Conservation (phyloP, 2,888 invertebrate genomes). For the Amiota minor region DNA sequence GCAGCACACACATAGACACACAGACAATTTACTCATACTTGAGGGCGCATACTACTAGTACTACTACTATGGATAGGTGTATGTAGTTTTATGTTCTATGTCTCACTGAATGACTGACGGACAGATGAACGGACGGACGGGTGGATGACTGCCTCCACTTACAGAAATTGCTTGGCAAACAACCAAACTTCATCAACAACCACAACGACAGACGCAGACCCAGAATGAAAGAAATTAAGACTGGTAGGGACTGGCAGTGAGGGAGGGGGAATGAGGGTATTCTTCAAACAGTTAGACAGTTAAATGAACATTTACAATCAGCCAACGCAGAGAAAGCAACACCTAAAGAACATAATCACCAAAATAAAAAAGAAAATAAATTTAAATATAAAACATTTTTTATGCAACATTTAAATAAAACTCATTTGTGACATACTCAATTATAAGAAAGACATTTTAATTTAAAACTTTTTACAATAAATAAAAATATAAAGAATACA, state of each 20-base stretch:
- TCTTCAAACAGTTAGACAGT: too few species aligned
- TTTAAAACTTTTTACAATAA: slow-evolving; percentile 12
- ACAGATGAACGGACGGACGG: too few species aligned
- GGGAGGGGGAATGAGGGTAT: too few species aligned
- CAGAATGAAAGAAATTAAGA: too few species aligned
- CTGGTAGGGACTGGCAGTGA: too few species aligned
- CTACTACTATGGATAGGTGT: too few species aligned
- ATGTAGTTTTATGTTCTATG: too few species aligned
- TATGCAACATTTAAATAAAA: slow-evolving; percentile 24
- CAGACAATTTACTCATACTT: too few species aligned
- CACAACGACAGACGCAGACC: not conserved
- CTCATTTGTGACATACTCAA: slow-evolving; percentile 8
- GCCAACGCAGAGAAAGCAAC: slow-evolving; percentile 8
- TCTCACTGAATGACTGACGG: too few species aligned
- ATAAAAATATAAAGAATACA: slow-evolving; percentile 3
- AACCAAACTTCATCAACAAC: slow-evolving; percentile 18
- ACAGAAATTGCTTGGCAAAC: slow-evolving; percentile 24
- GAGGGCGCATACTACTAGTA: too few species aligned
- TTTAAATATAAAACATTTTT: slow-evolving; percentile 6
- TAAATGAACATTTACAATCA: not conserved
- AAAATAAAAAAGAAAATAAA: not conserved
- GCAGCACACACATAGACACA: not conserved
- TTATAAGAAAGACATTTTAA: slow-evolving; percentile 23
- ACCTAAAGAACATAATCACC: slow-evolving; percentile 10
- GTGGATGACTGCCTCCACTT: slow-evolving; percentile 19